Percentiles rank a stretch among this genome's conserved stretches.
Conservation (phyloP, 2,888 invertebrate species). For the Heliconius hortense region DNA sequence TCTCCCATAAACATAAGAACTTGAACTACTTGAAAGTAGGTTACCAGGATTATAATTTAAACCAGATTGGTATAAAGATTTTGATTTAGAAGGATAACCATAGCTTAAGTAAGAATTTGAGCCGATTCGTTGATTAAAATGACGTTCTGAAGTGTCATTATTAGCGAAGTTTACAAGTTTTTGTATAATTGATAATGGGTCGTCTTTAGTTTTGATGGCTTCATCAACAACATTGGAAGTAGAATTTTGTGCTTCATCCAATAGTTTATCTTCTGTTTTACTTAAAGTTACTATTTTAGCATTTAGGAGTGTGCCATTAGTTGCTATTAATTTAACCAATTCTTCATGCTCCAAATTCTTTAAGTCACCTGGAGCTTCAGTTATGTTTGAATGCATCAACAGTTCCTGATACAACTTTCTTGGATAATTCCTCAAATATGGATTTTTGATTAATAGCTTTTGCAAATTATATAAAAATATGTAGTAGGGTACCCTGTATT, state of each 20-base stretch:
- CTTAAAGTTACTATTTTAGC: slow-evolving; percentile 52
- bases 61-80: background rate
- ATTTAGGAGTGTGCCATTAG: slow-evolving; percentile 56
- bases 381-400: slow-evolving; percentile 38
- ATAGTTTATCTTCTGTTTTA: slow-evolving; percentile 46
- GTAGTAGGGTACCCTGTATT: slow-evolving; percentile 61
- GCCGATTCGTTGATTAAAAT: background rate
- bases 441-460: slow-evolving; percentile 48
- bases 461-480: slow-evolving; percentile 52
- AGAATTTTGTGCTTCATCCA: slow-evolving; percentile 44
- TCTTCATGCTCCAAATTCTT: slow-evolving; percentile 52
- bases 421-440: slow-evolving; percentile 51
- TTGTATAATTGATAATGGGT: background rate
- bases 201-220: background rate
- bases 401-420: slow-evolving; percentile 54
- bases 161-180: background rate
- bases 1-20: slow-evolving; percentile 1
- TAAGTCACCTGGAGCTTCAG: slow-evolving; percentile 53
- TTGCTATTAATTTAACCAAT: slow-evolving; percentile 51
- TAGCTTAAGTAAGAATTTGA: background rate
- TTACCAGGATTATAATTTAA: slow-evolving; percentile 11
- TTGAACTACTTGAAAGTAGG: background rate
- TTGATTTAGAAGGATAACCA: background rate
- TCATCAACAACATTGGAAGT: background rate
- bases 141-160: background rate